Base-by-base conservation (phyloP, 2,888 invertebrate genomes). In the Ephialtes manifestator region DNA sequence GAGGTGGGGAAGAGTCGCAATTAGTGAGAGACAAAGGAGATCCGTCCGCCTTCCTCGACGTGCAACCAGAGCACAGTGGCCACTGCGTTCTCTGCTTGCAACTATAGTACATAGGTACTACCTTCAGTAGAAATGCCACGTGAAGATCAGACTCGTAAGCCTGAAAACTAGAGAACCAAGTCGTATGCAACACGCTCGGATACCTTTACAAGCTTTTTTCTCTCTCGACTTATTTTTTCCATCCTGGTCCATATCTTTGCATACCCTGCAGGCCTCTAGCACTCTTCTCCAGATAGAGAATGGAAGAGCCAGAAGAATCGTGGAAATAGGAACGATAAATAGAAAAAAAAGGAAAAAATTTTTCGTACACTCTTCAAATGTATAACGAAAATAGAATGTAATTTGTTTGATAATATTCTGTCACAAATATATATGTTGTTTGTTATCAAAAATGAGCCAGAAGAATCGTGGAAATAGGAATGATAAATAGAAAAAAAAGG, bases 11-110 rank as follows among this genome's bases (percentile, higher is more conserved):
- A 43, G 65, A 24, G 68, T 76, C 78, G 76, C 83, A 84, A 84
- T 84, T 84, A 84, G 83, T 65, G 79, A 58, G 76, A 84, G 83
- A 84, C 83, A 84, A 84, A 84, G 80, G 80, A 71, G 70, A 75
- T 60, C 65, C 65, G 75, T 48, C 58, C 74, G 75, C 80, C 71
- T 65, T 53, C 67, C 55, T 71, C 70, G 55, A 63, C 65, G 53
- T 43, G 67, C 60, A 71, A 75, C 75, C 60, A 39, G 70, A 68
- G 63, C 35, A 53, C 83, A 83, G 71, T 51, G 65, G 79, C 74
- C 65, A 43, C 67, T 10, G 74, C 74, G 43, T 80, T 76, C 71
- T 75, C 60, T 10, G n/a, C 77, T 75, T 75, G 35, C 18, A 77
- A 77, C 76, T 74, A 71, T 83, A 74, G 60, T 5, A n/a, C n/a